A percentile compares a stretch with the other conserved stretches of the same genome.
These are phyloP conservation scores for Drosophila tristis DNA, from an alignment of 1,140 invertebrate genomes.

Conservation along the genomic window DNA sequence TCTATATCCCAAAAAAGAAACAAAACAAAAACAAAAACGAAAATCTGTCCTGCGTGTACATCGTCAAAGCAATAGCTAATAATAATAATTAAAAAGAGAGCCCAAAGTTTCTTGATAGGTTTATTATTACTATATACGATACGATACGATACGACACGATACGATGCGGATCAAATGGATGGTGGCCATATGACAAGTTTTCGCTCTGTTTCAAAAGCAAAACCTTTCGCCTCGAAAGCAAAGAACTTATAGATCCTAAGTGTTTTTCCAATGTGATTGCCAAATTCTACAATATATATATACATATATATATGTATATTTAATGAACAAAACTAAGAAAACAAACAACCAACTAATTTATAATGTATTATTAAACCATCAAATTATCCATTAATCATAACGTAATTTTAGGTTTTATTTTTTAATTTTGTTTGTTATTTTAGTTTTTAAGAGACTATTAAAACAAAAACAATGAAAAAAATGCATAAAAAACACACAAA, in stretches of 20 bases:
- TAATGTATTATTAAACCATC: constrained; percentile 33
- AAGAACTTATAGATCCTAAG: constrained; percentile 79
- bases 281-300: constrained; percentile 74
- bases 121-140: background rate
- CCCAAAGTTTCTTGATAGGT: constrained; percentile 30
- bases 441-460: constrained; percentile 64
- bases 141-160: background rate
- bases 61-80: constrained; percentile 74
- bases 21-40: constrained; percentile 16
- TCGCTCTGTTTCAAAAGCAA: constrained; percentile 50
- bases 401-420: constrained; percentile 47
- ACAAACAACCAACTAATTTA: constrained; percentile 55
- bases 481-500: constrained; percentile 3
- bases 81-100: constrained; percentile 17
- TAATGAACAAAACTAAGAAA: constrained; percentile 30
- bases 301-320: background rate
- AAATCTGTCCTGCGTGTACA: constrained; percentile 72
- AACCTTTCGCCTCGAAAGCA: constrained; percentile 55
- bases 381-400: constrained; percentile 12
- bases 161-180: background rate
- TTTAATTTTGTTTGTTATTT: constrained; percentile 81
- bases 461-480: constrained; percentile 13
- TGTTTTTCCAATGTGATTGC: constrained; percentile 83
- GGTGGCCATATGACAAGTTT: constrained; percentile 45
- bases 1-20: constrained; percentile 10